A percentile compares a stretch with the other conserved stretches of the same genome.
Evolutionary conservation across 2,888 invertebrate genomes (phyloP).

Genomic region (Acholoe squamosa): DNA sequence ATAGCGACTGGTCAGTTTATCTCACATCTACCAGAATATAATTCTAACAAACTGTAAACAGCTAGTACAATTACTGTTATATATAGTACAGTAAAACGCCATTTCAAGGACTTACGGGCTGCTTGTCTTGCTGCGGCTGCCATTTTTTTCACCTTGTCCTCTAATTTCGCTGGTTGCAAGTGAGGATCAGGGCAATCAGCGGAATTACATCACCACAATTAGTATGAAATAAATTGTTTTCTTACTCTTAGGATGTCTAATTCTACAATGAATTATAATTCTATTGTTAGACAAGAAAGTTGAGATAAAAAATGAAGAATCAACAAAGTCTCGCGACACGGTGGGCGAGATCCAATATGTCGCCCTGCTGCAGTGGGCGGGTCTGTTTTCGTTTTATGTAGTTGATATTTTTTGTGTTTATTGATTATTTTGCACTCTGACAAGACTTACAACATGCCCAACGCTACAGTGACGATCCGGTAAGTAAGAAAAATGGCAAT

Average conservation of each 20-base stretch:
- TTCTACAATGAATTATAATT: too few relatives aligned
- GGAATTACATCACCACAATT: neutral
- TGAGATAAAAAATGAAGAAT: too few relatives aligned
- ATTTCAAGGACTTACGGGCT: conserved; percentile 31
- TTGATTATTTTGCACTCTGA: neutral
- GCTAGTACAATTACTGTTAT: neutral
- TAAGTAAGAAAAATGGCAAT: neutral
- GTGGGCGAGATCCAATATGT: conserved; percentile 58
- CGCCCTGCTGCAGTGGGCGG: conserved; percentile 29
- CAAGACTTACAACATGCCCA: conserved; percentile 54
- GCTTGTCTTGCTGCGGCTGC: neutral
- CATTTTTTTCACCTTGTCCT: conserved; percentile 50
- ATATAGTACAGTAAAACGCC: neutral
- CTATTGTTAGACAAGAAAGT: too few relatives aligned
- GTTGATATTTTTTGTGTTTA: neutral
- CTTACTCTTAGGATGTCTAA: too few relatives aligned
- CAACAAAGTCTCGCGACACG: neutral
- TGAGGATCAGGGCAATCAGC: neutral
- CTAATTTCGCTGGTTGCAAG: neutral
- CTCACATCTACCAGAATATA: too few relatives aligned
- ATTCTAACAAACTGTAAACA: too few relatives aligned
- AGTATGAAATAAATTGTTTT: too few relatives aligned
- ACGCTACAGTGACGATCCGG: conserved; percentile 65
- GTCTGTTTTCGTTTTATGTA: neutral
- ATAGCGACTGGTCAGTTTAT: too few relatives aligned